Evolutionary conservation across 2,113 vertebrate genomes (phyloP), one percentile per base, ranked within the genome.

Genomic region (Rostratula benghalensis): DNA sequence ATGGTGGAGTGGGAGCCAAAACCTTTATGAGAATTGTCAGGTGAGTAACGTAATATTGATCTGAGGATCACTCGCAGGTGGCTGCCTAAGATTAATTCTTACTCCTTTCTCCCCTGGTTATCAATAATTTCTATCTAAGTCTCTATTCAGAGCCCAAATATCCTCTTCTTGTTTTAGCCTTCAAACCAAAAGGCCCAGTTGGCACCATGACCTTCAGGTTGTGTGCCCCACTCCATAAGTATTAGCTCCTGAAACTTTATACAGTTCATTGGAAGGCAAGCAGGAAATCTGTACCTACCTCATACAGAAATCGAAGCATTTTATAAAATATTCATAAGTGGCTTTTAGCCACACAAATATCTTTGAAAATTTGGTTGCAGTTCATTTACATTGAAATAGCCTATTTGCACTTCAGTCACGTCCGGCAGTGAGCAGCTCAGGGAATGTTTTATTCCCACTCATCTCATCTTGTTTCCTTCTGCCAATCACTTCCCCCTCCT

Each of bases 41-140:
- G 59, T 90, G 53, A 93, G 63, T 70, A 91, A 90, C 28, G 45
- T n/a, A 91, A 79, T 61, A 93, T 69, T 77, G 91, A 95, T 90
- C 84, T 54, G 7, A 69, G 39, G 17, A 79, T 53, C 37, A 80
- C 31, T 53, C 2, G 1, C 23, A 64, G 50, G 14, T 17, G 24
- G n/a, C 39, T 91, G 39, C 11, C 60, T 24, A 11, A 63, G 43
- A 78, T 78, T 59, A 53, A 65, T 86, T 74, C 76, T 39, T 65
- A 59, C 25, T 59, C 25, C 43, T 73, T 90, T 57, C 39, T 16
- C 17, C 65, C n/a, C 60, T n/a, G 17, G 27, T 74, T 82, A 74
- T 86, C 41, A 77, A 74, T 59, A 14, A 69, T 63, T 75, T 80
- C 25, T 17, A 65, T 39, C 15, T 33, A 65, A 37, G 31, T 11